Evolutionary conservation across 2,888 invertebrate species (phyloP).

Genomic region (Syritta pipiens): DNA sequence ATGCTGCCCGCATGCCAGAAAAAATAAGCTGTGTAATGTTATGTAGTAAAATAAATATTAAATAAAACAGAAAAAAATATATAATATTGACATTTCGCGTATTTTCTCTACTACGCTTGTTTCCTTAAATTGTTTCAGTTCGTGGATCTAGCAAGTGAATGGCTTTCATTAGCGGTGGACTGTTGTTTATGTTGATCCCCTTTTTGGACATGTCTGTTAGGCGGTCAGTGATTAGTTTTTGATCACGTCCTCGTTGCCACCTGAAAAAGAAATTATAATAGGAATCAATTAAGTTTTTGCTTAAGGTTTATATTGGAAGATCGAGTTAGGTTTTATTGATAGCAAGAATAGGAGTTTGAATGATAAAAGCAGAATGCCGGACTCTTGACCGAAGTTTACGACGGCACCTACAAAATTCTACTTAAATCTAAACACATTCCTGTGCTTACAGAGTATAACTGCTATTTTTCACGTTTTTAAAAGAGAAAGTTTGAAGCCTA

Average conservation of each 20-base stretch:
- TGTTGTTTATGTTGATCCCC: conserved; percentile 84
- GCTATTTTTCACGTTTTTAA: no score
- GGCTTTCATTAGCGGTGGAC: conserved; percentile 83
- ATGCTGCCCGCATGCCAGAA: not conserved
- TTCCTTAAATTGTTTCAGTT: conserved; percentile 78
- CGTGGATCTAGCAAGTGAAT: conserved; percentile 82
- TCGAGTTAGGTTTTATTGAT: no score
- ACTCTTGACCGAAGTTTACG: no score
- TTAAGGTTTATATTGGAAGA: no score
- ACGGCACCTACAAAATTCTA: no score
- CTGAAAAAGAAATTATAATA: conserved; percentile 79
- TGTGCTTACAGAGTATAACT: no score
- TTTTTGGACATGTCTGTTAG: conserved; percentile 83
- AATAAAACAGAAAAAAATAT: conserved; percentile 22
- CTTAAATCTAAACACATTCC: no score
- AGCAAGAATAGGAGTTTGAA: no score
- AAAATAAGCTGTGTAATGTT: not conserved
- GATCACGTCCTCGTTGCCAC: conserved; percentile 84
- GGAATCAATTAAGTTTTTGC: no score
- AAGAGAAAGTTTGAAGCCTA: no score
- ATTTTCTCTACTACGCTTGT: not conserved
- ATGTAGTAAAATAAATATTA: conserved; percentile 44
- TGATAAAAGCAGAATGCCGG: no score
- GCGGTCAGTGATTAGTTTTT: conserved; percentile 82
- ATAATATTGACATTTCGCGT: conserved; percentile 5